These are phyloP conservation scores for Astatotilapia flaviijosephi DNA, from an alignment of 2,113 vertebrate species.

Conservation along the genomic window DNA sequence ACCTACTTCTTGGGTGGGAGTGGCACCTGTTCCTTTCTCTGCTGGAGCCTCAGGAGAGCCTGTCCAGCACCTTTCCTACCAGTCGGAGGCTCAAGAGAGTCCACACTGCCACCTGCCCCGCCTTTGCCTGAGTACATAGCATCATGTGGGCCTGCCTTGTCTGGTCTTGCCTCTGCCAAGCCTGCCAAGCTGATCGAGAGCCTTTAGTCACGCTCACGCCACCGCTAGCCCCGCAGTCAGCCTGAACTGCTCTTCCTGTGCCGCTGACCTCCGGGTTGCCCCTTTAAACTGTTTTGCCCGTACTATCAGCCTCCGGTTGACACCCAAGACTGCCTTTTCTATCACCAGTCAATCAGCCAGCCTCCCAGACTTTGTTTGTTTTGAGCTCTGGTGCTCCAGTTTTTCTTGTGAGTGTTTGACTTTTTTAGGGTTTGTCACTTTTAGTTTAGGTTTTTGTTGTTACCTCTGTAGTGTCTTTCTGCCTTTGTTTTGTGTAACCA, in stretches of 20 bases:
- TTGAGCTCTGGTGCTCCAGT: not conserved
- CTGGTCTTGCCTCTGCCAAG: not conserved
- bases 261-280: accelerated
- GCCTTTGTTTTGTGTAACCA: not conserved
- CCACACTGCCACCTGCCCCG: not conserved
- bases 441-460: not conserved
- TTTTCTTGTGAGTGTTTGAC: not conserved
- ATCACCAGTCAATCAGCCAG: not conserved
- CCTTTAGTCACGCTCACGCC: not conserved
- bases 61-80: not conserved
- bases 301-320: accelerated
- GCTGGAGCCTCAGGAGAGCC: not conserved
- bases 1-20: not conserved
- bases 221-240: not conserved
- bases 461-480: not conserved
- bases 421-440: not conserved
- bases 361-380: not conserved
- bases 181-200: not conserved
- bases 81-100: accelerated
- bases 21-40: not conserved
- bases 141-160: not conserved
- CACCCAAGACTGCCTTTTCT: accelerated
- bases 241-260: not conserved
- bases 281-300: not conserved
- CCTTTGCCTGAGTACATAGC: not conserved